Base-by-base conservation (phyloP, 2,888 invertebrate species). In the Amphipyra berbera region DNA sequence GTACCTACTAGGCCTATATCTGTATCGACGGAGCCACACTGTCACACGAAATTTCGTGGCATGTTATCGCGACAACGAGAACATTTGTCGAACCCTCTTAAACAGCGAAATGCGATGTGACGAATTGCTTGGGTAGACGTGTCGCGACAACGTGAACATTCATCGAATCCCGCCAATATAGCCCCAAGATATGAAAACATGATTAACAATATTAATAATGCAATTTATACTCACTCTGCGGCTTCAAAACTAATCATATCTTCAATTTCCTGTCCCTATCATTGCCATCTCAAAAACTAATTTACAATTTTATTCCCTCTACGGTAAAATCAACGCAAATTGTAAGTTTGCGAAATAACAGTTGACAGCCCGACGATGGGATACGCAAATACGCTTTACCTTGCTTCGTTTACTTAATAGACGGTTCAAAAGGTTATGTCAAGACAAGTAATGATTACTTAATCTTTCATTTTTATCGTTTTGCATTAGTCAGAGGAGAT, bases 341-440 rank as follows among this genome's bases (percentile, higher is more conserved):
- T 68, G 54, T 69, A 40, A 44, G 46, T 59, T 62, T 27, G 30
- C 45, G 54, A 76, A 75, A 79, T 77, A 72, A 15, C 58, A 55
- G 50, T 61, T 78, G 76, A 77, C 76, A 78, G 66, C 45, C 73
- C 54, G 59, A 72, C 71, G 73, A 81, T 82, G 63, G 65, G 62
- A 48, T 76, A 81, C 76, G 78, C 76, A 80, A 81, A 83, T 73
- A 60, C 56, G 61, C 13, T 41, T 33, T 54, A 48, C 40, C 46
- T 53, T 61, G 21, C 64, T 54, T 63, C 53, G 61, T 37, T 57
- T 50, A 68, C 60, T 70, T 72, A 68, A 68, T 58, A 70, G 55
- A 30, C 42, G 45, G 83, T 77, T 82, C 77, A 82, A 80, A 73
- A 81, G 85, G 82, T 84, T 78, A 80, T 47, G 12, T 21, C n/a